A percentile compares a stretch with the other conserved stretches of the same genome.
Evolutionary conservation across 2,113 vertebrate genomes (phyloP).

Genomic region (Cygnus buccinator): DNA sequence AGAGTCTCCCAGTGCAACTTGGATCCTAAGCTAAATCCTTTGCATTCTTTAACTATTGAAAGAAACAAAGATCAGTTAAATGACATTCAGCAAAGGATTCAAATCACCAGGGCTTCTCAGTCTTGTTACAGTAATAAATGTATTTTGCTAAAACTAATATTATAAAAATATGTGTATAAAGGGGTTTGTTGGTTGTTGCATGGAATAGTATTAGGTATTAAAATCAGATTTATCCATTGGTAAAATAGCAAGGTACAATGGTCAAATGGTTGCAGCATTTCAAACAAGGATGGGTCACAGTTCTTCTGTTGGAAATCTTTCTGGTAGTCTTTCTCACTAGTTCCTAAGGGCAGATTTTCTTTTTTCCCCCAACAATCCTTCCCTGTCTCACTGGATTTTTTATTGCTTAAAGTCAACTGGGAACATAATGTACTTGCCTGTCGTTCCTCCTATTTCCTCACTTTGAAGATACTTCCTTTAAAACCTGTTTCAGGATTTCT

Average conservation of each 20-base stretch:
- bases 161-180: not conserved
- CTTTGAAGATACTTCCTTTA: slow-evolving; percentile 65
- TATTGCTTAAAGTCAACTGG: slow-evolving; percentile 19
- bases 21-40: not conserved
- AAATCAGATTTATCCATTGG: not conserved
- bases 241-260: not conserved
- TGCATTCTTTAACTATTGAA: not conserved
- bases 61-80: not conserved
- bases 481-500: slow-evolving; percentile 57
- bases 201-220: not conserved
- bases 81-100: not conserved
- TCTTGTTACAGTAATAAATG: not conserved
- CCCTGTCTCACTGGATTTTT: not conserved
- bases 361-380: not conserved
- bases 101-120: not conserved
- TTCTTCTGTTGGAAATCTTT: not conserved
- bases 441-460: slow-evolving; percentile 53
- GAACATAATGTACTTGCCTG: slow-evolving; percentile 13
- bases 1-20: not conserved
- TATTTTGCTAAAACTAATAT: not conserved
- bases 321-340: not conserved
- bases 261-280: not conserved
- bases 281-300: not conserved
- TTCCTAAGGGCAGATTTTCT: not conserved
- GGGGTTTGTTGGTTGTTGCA: not conserved